These are phyloP conservation scores for Theretra japonica DNA, from an alignment of 2,888 invertebrate genomes.

Conservation along the genomic window DNA sequence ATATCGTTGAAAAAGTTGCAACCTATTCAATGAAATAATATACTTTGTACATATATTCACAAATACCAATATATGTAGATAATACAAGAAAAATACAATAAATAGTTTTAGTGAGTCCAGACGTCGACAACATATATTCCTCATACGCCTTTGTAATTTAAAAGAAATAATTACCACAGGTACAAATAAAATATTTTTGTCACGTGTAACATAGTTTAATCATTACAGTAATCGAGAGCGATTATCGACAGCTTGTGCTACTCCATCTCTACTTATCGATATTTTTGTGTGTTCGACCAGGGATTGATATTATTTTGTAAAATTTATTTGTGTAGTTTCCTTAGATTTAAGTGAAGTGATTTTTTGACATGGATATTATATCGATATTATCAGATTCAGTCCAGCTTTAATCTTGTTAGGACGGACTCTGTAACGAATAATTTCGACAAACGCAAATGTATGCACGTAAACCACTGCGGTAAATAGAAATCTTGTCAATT, in stretches of 20 bases:
- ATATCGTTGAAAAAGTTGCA: not conserved
- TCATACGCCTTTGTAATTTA: constrained; percentile 5
- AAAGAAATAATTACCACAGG: not conserved
- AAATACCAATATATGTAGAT: not conserved
- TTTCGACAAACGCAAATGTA: too few relatives aligned
- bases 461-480: too few relatives aligned
- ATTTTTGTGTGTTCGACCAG: constrained; percentile 30
- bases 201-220: not conserved
- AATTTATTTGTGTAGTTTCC: not conserved
- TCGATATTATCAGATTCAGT: not conserved
- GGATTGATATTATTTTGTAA: constrained; percentile 5
- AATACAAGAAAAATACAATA: constrained; percentile 6
- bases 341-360: not conserved
- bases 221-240: not conserved
- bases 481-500: too few relatives aligned
- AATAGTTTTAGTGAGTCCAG: constrained; percentile 7
- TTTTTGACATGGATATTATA: constrained; percentile 3
- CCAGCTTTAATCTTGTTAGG: too few relatives aligned
- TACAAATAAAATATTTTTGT: constrained; percentile 8
- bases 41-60: not conserved
- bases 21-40: not conserved
- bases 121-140: constrained; percentile 7
- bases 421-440: too few relatives aligned
- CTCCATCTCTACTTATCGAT: constrained; percentile 32
- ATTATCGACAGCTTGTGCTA: constrained; percentile 30